These are phyloP conservation scores for Coregonus suidteri DNA, from an alignment of 2,797 vertebrate species.

Conservation along the genomic window DNA sequence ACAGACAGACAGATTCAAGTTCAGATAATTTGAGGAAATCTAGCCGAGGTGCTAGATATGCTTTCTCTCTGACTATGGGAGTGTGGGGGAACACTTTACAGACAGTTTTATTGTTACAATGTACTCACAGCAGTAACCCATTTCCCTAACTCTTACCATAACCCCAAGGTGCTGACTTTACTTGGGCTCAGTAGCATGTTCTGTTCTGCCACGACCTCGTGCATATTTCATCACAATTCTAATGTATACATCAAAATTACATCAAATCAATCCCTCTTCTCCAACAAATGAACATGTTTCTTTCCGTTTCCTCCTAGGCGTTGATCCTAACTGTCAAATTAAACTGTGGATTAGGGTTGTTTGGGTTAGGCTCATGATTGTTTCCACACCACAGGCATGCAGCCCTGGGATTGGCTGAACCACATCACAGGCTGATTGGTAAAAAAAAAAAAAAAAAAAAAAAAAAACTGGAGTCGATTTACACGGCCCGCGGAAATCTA, in stretches of 20 bases:
- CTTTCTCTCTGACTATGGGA: too few species aligned
- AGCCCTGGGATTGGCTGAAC: too few species aligned
- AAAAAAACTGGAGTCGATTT: too few species aligned
- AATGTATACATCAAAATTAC: conserved; percentile 33
- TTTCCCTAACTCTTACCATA: conserved; percentile 37
- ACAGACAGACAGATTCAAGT: too few species aligned
- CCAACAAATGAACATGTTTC: conserved; percentile 46
- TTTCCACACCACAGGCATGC: conserved; percentile 49
- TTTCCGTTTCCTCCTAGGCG: conserved; percentile 49
- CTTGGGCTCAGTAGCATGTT: conserved; percentile 39
- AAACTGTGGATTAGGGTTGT: conserved; percentile 29
- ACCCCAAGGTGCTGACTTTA: conserved; percentile 64
- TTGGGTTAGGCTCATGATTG: conserved; percentile 41
- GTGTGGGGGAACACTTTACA: too few species aligned
- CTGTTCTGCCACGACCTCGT: conserved; percentile 41
- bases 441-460: too few species aligned
- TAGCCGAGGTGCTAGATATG: too few species aligned
- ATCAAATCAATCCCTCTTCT: conserved; percentile 41
- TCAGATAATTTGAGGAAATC: conserved; percentile 61
- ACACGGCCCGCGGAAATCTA: too few species aligned
- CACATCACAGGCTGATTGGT: too few species aligned
- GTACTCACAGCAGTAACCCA: too few species aligned
- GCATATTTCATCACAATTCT: conserved; percentile 29
- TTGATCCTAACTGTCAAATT: conserved; percentile 44
- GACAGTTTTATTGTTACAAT: too few species aligned